A percentile compares a stretch with the other conserved stretches of the same genome.
These are phyloP conservation scores for Drosophila busckii DNA, from an alignment of 1,140 invertebrate species.

Conservation along the genomic window DNA sequence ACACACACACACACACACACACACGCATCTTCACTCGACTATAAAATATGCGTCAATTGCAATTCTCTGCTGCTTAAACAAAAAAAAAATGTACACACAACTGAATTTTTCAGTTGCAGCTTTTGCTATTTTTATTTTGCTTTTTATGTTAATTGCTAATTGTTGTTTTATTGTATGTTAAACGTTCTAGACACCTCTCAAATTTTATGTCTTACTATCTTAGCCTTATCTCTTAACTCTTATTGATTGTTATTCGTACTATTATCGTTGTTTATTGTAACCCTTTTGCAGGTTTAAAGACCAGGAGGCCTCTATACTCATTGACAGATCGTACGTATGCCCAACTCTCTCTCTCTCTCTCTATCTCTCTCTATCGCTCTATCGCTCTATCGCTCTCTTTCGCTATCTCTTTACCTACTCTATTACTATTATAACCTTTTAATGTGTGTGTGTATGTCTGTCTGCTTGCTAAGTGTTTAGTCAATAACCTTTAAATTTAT, in stretches of 20 bases:
- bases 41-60: too few species aligned
- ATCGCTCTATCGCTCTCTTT: conserved; percentile 2
- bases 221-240: conserved; percentile 22
- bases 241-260: conserved; percentile 79
- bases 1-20: background rate
- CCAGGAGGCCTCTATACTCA: conserved; percentile 86
- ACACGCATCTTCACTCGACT: background rate
- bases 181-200: too few species aligned
- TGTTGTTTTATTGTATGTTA: background rate
- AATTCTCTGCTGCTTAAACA: conserved; percentile 1
- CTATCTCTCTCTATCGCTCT: conserved; percentile 18
- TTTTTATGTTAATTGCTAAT: background rate
- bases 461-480: conserved; percentile 25
- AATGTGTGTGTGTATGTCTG: conserved; percentile 16
- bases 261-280: conserved; percentile 80
- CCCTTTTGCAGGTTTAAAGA: conserved; percentile 92
- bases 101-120: background rate
- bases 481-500: too few species aligned
- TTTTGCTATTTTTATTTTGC: background rate
- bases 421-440: conserved; percentile 20
- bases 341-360: conserved; percentile 35
- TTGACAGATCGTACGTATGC: conserved; percentile 92
- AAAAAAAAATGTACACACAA: background rate
- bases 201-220: too few species aligned
- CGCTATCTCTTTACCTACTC: conserved; percentile 10